phyloP scores from a whole-genome alignment of 2,797 vertebrate genomes.

The Apogon hyalosoma region DNA sequence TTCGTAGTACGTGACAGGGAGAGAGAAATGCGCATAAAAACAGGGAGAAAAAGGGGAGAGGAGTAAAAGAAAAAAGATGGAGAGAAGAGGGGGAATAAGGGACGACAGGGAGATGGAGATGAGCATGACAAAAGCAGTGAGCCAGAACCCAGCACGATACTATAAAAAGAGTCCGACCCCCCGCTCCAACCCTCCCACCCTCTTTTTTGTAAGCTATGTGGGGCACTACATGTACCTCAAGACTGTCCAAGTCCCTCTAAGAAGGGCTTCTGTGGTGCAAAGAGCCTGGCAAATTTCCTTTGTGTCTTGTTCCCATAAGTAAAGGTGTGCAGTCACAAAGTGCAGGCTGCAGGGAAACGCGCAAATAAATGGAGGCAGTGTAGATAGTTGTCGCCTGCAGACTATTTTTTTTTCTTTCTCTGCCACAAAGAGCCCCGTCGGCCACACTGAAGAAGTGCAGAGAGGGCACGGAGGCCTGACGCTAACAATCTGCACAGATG shows the following conservation, averaged over 20 bases:
- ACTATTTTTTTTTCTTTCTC: constrained; percentile 7
- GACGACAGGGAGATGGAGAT: constrained; percentile 55
- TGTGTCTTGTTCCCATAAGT: constrained; percentile 43
- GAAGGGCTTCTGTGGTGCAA: constrained; percentile 41
- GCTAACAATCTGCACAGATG: constrained; percentile 50
- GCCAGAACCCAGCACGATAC: constrained; percentile 62
- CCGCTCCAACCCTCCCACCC: background rate
- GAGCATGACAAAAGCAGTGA: constrained; percentile 66
- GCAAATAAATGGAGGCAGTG: constrained; percentile 54
- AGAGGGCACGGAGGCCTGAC: constrained; percentile 28
- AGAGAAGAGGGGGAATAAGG: constrained; percentile 34
- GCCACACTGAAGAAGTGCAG: constrained; percentile 43
- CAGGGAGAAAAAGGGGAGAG: background rate
- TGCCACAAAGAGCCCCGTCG: constrained; percentile 40
- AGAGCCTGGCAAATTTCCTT: constrained; percentile 30
- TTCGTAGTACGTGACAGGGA: constrained; percentile 59
- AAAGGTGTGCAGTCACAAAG: constrained; percentile 53
- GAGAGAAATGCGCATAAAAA: constrained; percentile 29
- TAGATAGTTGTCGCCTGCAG: constrained; percentile 37
- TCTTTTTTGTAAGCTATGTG: constrained; percentile 16
- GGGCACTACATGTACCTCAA: constrained; percentile 53
- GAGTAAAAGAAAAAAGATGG: background rate
- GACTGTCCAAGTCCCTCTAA: constrained; percentile 37
- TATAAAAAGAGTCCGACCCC: constrained; percentile 50
- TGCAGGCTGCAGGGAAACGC: constrained; percentile 47